These are phyloP conservation scores for Galemys pyrenaicus DNA, from an alignment of 2,113 vertebrate genomes.

Conservation along the genomic window DNA sequence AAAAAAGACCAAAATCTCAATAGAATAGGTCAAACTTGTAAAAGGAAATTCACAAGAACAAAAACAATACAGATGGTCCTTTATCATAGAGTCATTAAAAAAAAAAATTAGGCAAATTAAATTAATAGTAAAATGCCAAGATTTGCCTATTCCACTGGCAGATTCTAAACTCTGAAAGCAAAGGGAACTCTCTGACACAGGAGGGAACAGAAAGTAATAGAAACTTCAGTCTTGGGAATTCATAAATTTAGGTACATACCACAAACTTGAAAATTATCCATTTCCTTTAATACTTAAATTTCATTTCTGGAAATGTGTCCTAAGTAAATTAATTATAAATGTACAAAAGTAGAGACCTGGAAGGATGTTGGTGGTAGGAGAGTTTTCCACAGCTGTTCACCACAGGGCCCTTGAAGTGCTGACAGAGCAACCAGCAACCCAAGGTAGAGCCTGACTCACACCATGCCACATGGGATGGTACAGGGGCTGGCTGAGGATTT, in stretches of 20 bases:
- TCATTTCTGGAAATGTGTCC: background rate
- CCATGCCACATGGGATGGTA: too few species aligned
- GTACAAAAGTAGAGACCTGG: background rate
- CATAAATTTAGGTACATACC: background rate
- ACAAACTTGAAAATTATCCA: background rate
- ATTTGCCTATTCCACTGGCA: background rate
- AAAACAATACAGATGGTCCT: background rate
- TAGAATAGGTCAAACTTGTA: background rate
- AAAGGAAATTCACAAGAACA: background rate
- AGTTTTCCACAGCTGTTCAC: background rate
- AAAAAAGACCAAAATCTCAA: background rate
- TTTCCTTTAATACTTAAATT: background rate
- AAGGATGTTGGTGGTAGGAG: background rate
- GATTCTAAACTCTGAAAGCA: background rate
- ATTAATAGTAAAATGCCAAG: background rate
- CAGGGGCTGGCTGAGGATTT: background rate
- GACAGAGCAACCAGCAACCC: background rate
- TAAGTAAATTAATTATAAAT: constrained; percentile 4
- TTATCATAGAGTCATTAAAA: background rate
- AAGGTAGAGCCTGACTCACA: background rate
- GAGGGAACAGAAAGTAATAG: background rate
- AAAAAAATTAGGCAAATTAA: background rate
- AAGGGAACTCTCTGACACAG: background rate
- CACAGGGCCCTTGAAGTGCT: background rate
- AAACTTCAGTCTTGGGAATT: background rate